A percentile compares a stretch with the other conserved stretches of the same genome.
phyloP scores from a whole-genome alignment of 2,113 vertebrate species.

The Eupsittula cactorum region DNA sequence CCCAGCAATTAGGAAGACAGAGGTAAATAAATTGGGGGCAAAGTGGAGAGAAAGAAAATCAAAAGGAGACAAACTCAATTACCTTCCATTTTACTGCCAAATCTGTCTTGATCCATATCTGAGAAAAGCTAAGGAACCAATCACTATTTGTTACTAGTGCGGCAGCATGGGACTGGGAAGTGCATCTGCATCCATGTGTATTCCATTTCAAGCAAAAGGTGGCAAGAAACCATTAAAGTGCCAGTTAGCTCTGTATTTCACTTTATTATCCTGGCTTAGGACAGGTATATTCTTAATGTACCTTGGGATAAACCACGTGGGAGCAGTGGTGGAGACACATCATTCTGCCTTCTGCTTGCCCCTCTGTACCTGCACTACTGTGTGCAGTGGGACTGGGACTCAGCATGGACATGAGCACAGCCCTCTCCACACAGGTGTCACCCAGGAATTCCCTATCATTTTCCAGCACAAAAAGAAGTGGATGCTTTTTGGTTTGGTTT shows the following conservation, averaged over 20 bases:
- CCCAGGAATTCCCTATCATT: neutral
- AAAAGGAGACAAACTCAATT: neutral
- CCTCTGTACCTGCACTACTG: neutral
- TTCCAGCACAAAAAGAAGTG: neutral
- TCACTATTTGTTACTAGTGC: neutral
- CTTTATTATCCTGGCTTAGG: neutral
- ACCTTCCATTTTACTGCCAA: neutral
- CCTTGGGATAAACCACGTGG: neutral
- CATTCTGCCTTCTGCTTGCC: neutral
- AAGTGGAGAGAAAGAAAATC: neutral
- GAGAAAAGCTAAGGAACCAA: neutral
- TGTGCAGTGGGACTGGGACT: neutral
- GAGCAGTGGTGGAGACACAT: neutral
- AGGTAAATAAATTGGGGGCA: neutral
- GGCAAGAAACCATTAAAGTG: neutral
- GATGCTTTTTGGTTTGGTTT: neutral
- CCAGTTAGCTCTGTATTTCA: neutral
- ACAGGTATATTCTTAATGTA: neutral
- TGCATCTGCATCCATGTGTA: rapidly evolving
- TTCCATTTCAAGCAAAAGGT: neutral
- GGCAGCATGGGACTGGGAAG: neutral
- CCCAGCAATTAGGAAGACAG: neutral
- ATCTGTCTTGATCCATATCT: neutral
- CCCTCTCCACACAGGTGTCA: neutral
- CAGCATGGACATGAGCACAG: neutral